phyloP scores from a whole-genome alignment of 1,140 invertebrate species.

The Linepithema humile region DNA sequence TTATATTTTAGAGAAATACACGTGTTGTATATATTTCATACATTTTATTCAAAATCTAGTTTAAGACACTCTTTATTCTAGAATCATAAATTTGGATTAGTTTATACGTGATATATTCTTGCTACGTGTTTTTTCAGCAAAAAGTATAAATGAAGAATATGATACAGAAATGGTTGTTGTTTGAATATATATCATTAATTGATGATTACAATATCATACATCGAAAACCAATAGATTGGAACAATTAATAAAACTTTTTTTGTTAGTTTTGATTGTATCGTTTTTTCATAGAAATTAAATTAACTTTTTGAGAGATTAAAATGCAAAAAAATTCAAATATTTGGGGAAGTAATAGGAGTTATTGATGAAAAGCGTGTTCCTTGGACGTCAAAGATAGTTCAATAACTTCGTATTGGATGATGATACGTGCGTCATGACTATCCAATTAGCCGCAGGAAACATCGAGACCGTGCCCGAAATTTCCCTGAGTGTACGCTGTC shows the following conservation, averaged over 20 bases:
- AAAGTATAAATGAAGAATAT: not conserved
- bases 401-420: conserved; percentile 5
- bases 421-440: conserved; percentile 32
- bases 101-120: not conserved
- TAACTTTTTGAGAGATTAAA: not conserved
- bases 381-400: not conserved
- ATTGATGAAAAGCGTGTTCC: not conserved
- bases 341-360: not conserved
- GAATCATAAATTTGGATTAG: not conserved
- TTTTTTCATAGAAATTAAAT: not conserved
- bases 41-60: conserved; percentile 15
- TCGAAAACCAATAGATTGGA: no score
- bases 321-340: not conserved
- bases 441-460: conserved; percentile 53
- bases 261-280: not conserved
- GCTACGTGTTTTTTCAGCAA: not conserved
- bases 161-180: not conserved
- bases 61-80: not conserved
- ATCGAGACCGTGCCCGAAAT: conserved; percentile 45
- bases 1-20: not conserved
- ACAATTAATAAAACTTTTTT: not conserved
- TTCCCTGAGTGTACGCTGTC: conserved; percentile 23
- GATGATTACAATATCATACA: no score
- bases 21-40: not conserved
- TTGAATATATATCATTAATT: not conserved